Percentiles rank a stretch among this genome's conserved stretches.
Evolutionary conservation across 2,113 vertebrate species (phyloP).

Genomic region (Hemichromis elongatus): DNA sequence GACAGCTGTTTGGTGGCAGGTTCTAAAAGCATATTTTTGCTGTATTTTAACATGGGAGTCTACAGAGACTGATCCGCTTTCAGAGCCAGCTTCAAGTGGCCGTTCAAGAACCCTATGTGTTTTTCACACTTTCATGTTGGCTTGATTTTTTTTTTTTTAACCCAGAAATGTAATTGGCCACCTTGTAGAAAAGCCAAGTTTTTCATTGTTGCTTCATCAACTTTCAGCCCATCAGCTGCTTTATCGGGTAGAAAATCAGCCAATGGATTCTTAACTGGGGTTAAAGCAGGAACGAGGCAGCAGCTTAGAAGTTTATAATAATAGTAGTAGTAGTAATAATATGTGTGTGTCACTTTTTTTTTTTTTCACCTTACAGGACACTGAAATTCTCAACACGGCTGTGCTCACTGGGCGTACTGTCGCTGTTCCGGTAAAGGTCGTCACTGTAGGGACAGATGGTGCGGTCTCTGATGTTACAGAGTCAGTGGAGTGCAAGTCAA

Average conservation of each 20-base stretch:
- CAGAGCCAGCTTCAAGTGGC: not conserved
- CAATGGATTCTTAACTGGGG: not conserved
- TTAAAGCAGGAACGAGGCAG: not conserved
- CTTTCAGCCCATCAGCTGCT: not conserved
- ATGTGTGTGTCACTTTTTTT: not conserved
- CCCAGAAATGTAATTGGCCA: not conserved
- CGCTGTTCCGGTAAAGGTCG: slow-evolving; percentile 84
- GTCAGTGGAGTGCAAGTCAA: slow-evolving; percentile 85
- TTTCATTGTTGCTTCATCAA: not conserved
- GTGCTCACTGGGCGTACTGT: slow-evolving; percentile 87
- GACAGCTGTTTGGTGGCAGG: not conserved
- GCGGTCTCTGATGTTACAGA: slow-evolving; percentile 86
- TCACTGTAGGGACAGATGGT: slow-evolving; percentile 84
- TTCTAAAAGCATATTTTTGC: not conserved
- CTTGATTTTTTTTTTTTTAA: not conserved
- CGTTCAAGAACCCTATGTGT: not conserved
- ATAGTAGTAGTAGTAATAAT: not conserved
- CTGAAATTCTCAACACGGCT: slow-evolving; percentile 91
- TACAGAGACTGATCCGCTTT: not conserved
- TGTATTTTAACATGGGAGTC: not conserved
- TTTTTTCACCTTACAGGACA: slow-evolving; percentile 75
- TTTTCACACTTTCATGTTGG: not conserved
- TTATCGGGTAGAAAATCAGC: not conserved
- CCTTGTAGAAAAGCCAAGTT: not conserved
- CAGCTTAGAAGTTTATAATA: not conserved